A percentile compares a stretch with the other conserved stretches of the same genome.
Conservation (phyloP, 2,797 vertebrate species). For the Ara ararauna region DNA sequence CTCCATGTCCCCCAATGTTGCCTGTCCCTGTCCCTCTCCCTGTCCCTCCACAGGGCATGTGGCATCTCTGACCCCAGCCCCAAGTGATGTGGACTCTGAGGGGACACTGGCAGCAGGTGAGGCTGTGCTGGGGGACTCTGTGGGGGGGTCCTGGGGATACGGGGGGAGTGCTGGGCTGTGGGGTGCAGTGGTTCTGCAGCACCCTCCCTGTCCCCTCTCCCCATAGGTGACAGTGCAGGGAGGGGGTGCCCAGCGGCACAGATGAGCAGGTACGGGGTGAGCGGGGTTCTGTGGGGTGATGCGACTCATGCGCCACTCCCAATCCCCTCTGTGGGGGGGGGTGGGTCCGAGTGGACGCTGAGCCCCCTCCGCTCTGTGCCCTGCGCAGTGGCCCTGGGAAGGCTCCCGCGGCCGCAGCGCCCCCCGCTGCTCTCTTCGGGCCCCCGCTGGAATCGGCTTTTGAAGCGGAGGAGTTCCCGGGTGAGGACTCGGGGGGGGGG, state of each 20-base stretch:
- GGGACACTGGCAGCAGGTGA: background rate
- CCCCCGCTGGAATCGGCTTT: conserved; percentile 88
- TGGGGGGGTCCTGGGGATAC: background rate
- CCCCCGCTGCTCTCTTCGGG: conserved; percentile 86
- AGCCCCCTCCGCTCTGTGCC: background rate
- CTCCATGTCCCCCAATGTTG: background rate
- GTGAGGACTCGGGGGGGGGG: conserved; percentile 45
- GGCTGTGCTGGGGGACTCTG: rapidly evolving
- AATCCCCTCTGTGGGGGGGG: rapidly evolving
- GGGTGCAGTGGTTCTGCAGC: background rate
- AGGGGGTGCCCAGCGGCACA: background rate
- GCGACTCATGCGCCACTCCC: background rate
- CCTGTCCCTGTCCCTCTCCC: background rate
- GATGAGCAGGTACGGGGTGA: background rate
- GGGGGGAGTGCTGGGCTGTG: background rate
- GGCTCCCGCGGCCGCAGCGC: background rate
- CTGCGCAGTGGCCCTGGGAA: conserved; percentile 69
- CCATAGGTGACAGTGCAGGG: background rate
- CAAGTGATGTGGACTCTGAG: rapidly evolving
- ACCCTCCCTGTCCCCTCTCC: background rate
- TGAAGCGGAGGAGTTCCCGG: conserved; percentile 87
- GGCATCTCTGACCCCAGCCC: background rate
- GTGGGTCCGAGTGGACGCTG: background rate
- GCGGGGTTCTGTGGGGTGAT: background rate
- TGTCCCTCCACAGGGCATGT: background rate